phyloP scores from a whole-genome alignment of 2,888 invertebrate genomes.

The Microplitis deprimator region DNA sequence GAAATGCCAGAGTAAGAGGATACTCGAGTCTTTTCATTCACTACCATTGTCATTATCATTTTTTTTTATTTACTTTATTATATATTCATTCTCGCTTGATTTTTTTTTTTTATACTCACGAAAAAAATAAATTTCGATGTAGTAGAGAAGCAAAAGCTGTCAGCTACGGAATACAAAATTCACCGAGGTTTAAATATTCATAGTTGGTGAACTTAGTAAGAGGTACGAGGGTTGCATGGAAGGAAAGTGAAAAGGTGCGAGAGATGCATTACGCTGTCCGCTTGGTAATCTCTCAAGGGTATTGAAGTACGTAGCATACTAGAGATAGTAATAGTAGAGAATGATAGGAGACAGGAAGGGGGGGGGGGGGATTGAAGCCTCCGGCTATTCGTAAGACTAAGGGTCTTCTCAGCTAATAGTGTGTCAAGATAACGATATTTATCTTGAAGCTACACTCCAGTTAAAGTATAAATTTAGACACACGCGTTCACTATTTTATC shows the following conservation, averaged over 20 bases:
- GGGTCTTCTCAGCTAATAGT: background rate
- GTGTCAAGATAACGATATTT: conserved; percentile 1
- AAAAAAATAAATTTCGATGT: background rate
- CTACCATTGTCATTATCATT: background rate
- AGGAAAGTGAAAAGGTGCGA: conserved; percentile 1
- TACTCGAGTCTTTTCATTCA: conserved; percentile 17
- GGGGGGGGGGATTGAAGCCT: background rate
- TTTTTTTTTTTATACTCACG: background rate
- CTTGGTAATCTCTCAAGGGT: conserved; percentile 1
- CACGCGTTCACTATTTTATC: background rate
- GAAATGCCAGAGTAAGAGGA: conserved; percentile 34
- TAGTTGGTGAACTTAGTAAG: background rate
- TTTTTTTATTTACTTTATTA: conserved; percentile 28
- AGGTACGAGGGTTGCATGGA: background rate
- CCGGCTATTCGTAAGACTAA: background rate
- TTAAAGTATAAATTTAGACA: background rate
- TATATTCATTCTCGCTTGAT: background rate
- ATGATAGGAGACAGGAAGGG: background rate
- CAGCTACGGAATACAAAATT: conserved; percentile 21
- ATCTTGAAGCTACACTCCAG: background rate
- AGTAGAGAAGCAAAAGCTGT: conserved; percentile 1
- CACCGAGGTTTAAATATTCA: conserved; percentile 31
- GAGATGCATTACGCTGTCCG: background rate
- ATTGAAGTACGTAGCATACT: background rate
- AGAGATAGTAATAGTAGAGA: background rate